phyloP scores from a whole-genome alignment of 1,140 invertebrate species.

The Elymnias hypermnestra region DNA sequence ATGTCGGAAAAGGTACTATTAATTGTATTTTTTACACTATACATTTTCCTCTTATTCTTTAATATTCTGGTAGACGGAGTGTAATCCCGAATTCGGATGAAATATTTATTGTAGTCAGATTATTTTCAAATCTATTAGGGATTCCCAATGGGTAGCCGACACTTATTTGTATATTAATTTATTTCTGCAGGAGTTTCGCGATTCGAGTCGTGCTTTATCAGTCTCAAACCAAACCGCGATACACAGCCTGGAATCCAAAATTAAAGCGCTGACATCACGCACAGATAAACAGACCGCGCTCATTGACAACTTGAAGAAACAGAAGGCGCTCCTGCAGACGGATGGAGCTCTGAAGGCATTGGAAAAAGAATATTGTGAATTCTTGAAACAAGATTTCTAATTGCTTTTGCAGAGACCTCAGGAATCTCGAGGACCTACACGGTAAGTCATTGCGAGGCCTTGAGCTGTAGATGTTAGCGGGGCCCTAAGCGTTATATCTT shows the following conservation, averaged over 20 bases:
- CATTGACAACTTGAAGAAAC: conserved; percentile 44
- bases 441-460: no score
- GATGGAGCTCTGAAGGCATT: conserved; percentile 33
- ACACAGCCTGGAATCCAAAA: conserved; percentile 30
- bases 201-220: conserved; percentile 35
- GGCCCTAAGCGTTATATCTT: no score
- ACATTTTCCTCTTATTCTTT: no score
- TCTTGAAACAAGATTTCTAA: conserved; percentile 39
- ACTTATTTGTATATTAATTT: no score
- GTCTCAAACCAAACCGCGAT: conserved; percentile 40
- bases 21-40: no score
- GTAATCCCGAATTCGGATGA: no score
- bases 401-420: conserved; percentile 2
- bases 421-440: no score
- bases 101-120: no score
- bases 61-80: no score
- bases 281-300: conserved; percentile 39
- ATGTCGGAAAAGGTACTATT: conserved; percentile 39
- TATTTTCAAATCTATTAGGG: no score
- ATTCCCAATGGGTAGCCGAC: no score
- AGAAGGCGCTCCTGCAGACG: conserved; percentile 36
- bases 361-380: conserved; percentile 39
- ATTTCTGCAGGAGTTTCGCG: conserved; percentile 52
- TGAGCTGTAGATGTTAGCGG: no score
- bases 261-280: conserved; percentile 24